Evolutionary conservation across 2,113 vertebrate genomes (phyloP), one percentile per base, ranked within the genome.

Genomic region (Spizaetus ornatus): DNA sequence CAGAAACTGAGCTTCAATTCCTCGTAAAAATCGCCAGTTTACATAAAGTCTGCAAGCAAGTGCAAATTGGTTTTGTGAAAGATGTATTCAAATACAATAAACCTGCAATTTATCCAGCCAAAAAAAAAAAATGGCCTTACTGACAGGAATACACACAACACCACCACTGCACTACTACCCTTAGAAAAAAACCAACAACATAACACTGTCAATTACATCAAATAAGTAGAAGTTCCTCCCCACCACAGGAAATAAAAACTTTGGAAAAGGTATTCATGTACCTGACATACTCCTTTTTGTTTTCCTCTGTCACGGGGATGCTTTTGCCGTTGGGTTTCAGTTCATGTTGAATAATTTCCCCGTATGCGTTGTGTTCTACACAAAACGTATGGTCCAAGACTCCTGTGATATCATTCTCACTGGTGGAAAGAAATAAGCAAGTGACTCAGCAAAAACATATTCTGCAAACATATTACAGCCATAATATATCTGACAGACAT

Each of bases 331-430:
- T 99, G 91, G 99, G 99, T 96, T 99, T 99, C 86, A 99, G 98
- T 92, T 99, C 99, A 20, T 99, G 99, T 90, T 99, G 99, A 97
- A 99, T 99, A 95, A 99, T 99, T 98, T 99, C 99, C 40, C 99
- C 99, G 1, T 99, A 99, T 5, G 99, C 99, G 2, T 99, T 99
- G 98, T 99, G 99, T 58, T 99, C 99, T 7, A 99, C 99, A 58
- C 99, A 99, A 96, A 99, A 99, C 2, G 99, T 99, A 96, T 99
- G 99, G 97, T 99, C 99, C 98, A 99, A 98, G 94, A 99, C 99
- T 84, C 99, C 99, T 11, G 99, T 99, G 98, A 99, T 99, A 97
- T 99, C 99, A 36, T 99, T 99, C 97, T 99, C 99, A 94, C 99
- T 99, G 97, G 63, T 61, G 76, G 76, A 82, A 55, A 71, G 43